phyloP scores from a whole-genome alignment of 1,140 invertebrate species.

The Arion vulgaris region DNA sequence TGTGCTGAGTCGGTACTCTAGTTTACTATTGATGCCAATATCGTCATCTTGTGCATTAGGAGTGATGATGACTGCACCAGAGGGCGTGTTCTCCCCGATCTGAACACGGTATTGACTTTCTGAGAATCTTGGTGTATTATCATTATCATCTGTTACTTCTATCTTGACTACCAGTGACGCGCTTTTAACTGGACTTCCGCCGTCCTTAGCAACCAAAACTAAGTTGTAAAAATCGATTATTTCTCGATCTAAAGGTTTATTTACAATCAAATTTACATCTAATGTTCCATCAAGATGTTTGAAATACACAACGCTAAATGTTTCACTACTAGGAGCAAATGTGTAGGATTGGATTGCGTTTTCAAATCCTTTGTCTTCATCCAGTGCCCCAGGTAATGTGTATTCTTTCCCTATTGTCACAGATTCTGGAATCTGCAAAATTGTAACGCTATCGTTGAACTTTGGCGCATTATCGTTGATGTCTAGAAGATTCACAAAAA shows the following conservation, averaged over 20 bases:
- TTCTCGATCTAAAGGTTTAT: slow-evolving; percentile 57
- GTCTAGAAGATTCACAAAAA: slow-evolving; percentile 56
- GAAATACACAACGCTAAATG: slow-evolving; percentile 56
- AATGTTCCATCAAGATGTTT: slow-evolving; percentile 60
- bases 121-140: slow-evolving; percentile 62
- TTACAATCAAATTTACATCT: slow-evolving; percentile 53
- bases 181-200: slow-evolving; percentile 73
- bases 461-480: slow-evolving; percentile 66
- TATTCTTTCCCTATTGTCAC: slow-evolving; percentile 54
- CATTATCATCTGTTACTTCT: slow-evolving; percentile 75
- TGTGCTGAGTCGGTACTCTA: slow-evolving; percentile 85
- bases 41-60: slow-evolving; percentile 94
- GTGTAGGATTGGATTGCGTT: slow-evolving; percentile 58
- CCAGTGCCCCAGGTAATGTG: slow-evolving; percentile 57
- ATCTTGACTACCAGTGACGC: slow-evolving; percentile 47
- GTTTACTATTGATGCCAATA: slow-evolving; percentile 93
- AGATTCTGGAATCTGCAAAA: slow-evolving; percentile 59
- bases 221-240: slow-evolving; percentile 49
- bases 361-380: slow-evolving; percentile 57
- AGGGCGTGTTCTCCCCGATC: slow-evolving; percentile 77
- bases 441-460: slow-evolving; percentile 50
- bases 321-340: slow-evolving; percentile 42
- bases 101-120: slow-evolving; percentile 84
- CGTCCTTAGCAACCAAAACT: slow-evolving; percentile 56
- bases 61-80: slow-evolving; percentile 88